Base-by-base conservation (phyloP, 2,797 vertebrate species). In the Acrocephalus scirpaceus region DNA sequence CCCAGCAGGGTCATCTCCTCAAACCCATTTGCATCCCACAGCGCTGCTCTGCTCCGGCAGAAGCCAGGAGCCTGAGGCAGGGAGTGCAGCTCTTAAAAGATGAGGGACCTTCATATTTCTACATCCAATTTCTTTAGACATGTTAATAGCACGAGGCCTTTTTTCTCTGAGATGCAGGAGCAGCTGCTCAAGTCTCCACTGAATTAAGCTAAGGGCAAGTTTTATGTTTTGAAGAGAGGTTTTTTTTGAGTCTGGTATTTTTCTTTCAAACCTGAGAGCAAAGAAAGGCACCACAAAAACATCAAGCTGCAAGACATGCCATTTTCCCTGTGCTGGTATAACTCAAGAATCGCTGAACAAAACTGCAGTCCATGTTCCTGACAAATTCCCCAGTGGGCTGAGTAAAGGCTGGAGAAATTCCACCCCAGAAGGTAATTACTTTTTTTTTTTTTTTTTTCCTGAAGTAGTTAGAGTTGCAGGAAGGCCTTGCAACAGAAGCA, bases 251-350 rank as follows among this genome's bases (percentile, higher is more conserved):
- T 76, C 76, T 86, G 62, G n/a, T 65, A 22, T 51, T 86, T 88
- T 88, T 85, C 88, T 91, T 83, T 74, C 15, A 88, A 86, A 73
- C 22, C 73, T 51, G 51, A 80, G 42, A 91, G 88, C 81, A 87
- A 86, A 86, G 88, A 74, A 75, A 88, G 92, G 87, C 83, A 95
- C 95, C 88, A 94, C 90, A 92, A 95, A 94, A 95, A 87, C 86
- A 94, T 93, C 82, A 94, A 92, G 85, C 93, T 94, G 90, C 13
- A 42, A 96, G 90, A 93, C 95, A n/a, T 93, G 74, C 87, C 67
- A 82, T 95, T 96, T 96, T 93, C 91, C 85, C 88, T 54, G 51
- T 21, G 70, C 91, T 75, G 58, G 51, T 86, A 66, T 95, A 92
- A 94, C 73, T 95, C 88, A 67, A 65, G 76, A 93, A 77, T 51